Percentiles rank a stretch among this genome's conserved stretches.
These are phyloP conservation scores for Tyrophagus putrescentiae DNA, from an alignment of 1,140 invertebrate species.

Conservation along the genomic window DNA sequence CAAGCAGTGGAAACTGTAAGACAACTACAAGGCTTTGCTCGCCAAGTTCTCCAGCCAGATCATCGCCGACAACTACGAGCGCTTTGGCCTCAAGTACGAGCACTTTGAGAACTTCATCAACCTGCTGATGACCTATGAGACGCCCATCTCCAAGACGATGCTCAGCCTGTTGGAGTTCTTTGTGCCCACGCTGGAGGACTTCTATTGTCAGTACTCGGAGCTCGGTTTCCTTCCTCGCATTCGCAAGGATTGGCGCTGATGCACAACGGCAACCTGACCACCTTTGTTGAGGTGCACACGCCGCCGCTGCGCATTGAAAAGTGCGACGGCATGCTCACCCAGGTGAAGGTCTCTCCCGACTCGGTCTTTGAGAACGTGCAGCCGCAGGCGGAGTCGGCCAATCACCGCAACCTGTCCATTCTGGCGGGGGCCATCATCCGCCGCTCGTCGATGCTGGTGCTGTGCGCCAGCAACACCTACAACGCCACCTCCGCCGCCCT, in stretches of 20 bases:
- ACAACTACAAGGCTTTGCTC: conserved; percentile 1
- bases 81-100: conserved; percentile 13
- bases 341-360: conserved; percentile 80
- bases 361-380: conserved; percentile 94
- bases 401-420: conserved; percentile 40
- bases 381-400: conserved; percentile 87
- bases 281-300: too few relatives aligned
- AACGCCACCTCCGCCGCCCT: conserved; percentile 55
- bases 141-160: background rate
- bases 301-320: background rate
- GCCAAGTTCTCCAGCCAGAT: conserved; percentile 5
- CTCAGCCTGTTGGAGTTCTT: background rate
- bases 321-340: conserved; percentile 69
- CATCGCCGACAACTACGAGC: conserved; percentile 12
- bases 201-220: background rate
- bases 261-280: background rate
- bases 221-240: background rate
- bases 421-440: conserved; percentile 45
- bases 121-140: background rate
- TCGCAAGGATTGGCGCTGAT: background rate
- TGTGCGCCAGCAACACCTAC: conserved; percentile 39
- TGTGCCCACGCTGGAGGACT: conserved; percentile 10
- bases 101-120: conserved; percentile 4
- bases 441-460: conserved; percentile 82
- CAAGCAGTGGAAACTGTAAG: conserved; percentile 11